phyloP scores from a whole-genome alignment of 2,113 vertebrate species.

The Verasper variegatus region DNA sequence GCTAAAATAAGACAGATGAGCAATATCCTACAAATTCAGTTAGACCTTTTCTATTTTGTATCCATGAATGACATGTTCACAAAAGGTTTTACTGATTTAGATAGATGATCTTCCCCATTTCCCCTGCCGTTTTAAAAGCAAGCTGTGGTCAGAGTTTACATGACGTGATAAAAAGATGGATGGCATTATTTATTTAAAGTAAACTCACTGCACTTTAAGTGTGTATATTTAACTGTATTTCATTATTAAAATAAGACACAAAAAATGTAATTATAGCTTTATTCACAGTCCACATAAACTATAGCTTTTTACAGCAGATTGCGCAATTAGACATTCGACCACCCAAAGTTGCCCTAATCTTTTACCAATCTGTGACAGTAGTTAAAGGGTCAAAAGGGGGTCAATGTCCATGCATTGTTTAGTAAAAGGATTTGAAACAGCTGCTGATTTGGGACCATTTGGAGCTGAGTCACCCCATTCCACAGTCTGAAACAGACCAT shows the following conservation, averaged over 20 bases:
- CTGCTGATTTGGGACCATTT: conserved; percentile 53
- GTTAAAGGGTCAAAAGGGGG: conserved; percentile 40
- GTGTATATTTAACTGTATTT: too few relatives aligned
- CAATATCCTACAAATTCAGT: background rate
- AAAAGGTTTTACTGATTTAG: too few relatives aligned
- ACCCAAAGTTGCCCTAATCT: conserved; percentile 20
- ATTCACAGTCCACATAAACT: background rate
- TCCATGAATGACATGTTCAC: too few relatives aligned
- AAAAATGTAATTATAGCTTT: too few relatives aligned
- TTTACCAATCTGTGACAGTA: conserved; percentile 22
- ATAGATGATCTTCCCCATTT: too few relatives aligned
- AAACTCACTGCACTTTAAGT: too few relatives aligned
- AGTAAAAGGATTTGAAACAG: conserved; percentile 49
- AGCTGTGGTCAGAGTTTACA: background rate
- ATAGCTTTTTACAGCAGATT: background rate
- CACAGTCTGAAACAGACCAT: conserved; percentile 34
- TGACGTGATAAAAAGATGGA: too few relatives aligned
- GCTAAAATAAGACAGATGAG: background rate
- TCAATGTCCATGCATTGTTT: conserved; percentile 41
- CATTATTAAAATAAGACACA: background rate
- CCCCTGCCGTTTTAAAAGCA: background rate
- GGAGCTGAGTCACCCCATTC: conserved; percentile 35
- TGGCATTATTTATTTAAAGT: too few relatives aligned
- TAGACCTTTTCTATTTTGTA: too few relatives aligned
- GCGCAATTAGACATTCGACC: conserved; percentile 7